A percentile compares a stretch with the other conserved stretches of the same genome.
Evolutionary conservation across 2,888 invertebrate genomes (phyloP).

Genomic region (Mesopsocus fuscifrons): DNA sequence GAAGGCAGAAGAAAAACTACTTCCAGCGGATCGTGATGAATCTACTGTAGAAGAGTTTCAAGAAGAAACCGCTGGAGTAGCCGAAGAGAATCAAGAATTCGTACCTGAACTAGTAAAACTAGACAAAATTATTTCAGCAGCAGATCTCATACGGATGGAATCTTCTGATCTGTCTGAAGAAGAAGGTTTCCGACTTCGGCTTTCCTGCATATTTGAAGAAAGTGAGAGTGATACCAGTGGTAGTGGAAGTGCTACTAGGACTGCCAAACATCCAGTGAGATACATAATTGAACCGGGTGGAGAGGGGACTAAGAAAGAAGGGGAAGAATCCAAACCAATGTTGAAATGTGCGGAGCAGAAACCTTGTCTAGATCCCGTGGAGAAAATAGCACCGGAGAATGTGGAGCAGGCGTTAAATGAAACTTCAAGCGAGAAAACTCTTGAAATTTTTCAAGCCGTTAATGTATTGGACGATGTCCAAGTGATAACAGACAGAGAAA

Average conservation of each 20-base stretch:
- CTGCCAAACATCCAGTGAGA: not conserved
- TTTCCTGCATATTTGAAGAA: constrained; percentile 5
- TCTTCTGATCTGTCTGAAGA: constrained; percentile 2
- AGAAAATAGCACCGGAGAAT: too few relatives aligned
- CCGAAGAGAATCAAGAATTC: not conserved
- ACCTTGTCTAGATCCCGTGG: too few relatives aligned
- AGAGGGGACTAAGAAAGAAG: too few relatives aligned
- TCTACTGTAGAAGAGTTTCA: not conserved
- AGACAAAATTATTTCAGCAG: not conserved
- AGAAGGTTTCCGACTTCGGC: not conserved
- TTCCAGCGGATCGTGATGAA: not conserved
- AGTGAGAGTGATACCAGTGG: not conserved
- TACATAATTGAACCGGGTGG: too few relatives aligned
- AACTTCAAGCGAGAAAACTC: not conserved
- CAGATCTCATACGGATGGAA: not conserved
- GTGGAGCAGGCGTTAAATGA: not conserved
- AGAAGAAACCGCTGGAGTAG: not conserved
- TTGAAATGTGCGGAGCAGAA: too few relatives aligned
- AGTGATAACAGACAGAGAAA: not conserved
- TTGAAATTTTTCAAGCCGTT: not conserved
- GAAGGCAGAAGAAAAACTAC: not conserved
- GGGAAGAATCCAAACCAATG: too few relatives aligned
- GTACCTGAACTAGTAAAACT: not conserved
- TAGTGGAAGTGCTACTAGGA: not conserved
- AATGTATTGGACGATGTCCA: not conserved